Evolutionary conservation across 2,888 invertebrate genomes (phyloP), one percentile per base, ranked within the genome.

Genomic region (Lithosia quadra): DNA sequence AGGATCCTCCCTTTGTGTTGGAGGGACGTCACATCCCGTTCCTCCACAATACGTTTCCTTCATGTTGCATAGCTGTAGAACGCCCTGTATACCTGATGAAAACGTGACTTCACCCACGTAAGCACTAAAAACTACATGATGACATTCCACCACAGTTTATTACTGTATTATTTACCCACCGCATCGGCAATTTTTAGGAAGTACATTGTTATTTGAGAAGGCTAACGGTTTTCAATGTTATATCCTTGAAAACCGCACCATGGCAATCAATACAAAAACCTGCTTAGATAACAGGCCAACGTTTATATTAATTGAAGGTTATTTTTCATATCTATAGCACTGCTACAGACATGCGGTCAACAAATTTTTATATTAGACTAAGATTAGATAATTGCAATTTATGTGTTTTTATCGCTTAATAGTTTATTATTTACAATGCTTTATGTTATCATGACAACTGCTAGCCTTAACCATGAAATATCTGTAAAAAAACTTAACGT

Each of bases 331-430:
- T 33, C 58, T n/a, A 58, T n/a, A 28, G 28, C 58, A 33, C 18
- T 18, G 18, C n/a, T 49, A 28, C 58, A 33, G 28, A 58, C 58
- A n/a, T 33, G 33, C 33, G 58, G 58, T 10, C 33, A n/a, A 33
- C 63, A 49, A 24, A 28, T 65, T 69, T 53, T 33, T 61, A 60
- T 74, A 67, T 67, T 69, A 59, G 60, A 67, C 63, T 33, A n/a
- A 58, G 33, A 58, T 58, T 58, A 58, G 58, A 58, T 58, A 58
- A 58, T 33, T 58, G 58, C 58, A 58, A 58, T 58, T 58, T 18
- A 58, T 58, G 18, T 18, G 2, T 2, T n/a, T 33, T 58, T 58
- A 58, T 58, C 58, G n/a, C 9, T 28, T 55, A 21, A 55, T 21
- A 55, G 22, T 55, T 33, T 33, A 28, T n/a, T 28, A 58, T 34